These are phyloP conservation scores for Hyposmocoma kahamanoa DNA, from an alignment of 1,140 invertebrate genomes.

Conservation along the genomic window DNA sequence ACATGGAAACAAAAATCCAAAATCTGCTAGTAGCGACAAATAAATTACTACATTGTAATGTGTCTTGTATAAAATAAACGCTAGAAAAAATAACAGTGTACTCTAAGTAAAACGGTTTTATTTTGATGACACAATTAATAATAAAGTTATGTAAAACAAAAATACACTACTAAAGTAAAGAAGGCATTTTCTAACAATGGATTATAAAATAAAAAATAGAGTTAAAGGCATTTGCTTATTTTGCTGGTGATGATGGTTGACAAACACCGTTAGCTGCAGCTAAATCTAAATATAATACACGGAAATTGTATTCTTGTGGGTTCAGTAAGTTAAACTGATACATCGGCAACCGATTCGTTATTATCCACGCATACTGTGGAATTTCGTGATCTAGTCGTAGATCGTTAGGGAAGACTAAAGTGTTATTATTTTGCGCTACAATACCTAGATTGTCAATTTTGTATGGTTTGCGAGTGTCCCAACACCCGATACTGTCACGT, in stretches of 20 bases:
- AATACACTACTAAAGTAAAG: too few relatives aligned
- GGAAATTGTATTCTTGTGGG: slow-evolving; percentile 80
- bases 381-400: slow-evolving; percentile 81
- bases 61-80: too few relatives aligned
- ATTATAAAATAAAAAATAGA: too few relatives aligned
- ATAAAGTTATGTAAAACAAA: too few relatives aligned
- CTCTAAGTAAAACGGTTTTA: too few relatives aligned
- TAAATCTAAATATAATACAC: slow-evolving; percentile 78
- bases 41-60: too few relatives aligned
- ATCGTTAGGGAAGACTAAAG: slow-evolving; percentile 86
- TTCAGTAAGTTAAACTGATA: slow-evolving; percentile 82
- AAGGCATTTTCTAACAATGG: too few relatives aligned
- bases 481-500: slow-evolving; percentile 84
- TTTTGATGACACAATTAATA: too few relatives aligned
- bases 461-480: slow-evolving; percentile 84
- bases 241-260: slow-evolving; percentile 23
- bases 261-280: slow-evolving; percentile 79
- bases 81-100: too few relatives aligned
- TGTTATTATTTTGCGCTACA: slow-evolving; percentile 76
- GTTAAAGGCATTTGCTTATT: too few relatives aligned
- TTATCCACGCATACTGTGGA: slow-evolving; percentile 81
- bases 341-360: slow-evolving; percentile 83
- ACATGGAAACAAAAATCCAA: too few relatives aligned
- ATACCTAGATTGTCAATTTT: slow-evolving; percentile 77
- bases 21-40: too few relatives aligned